Evolutionary conservation across 2,797 vertebrate species (phyloP).

Genomic region (Lacerta bilineata): DNA sequence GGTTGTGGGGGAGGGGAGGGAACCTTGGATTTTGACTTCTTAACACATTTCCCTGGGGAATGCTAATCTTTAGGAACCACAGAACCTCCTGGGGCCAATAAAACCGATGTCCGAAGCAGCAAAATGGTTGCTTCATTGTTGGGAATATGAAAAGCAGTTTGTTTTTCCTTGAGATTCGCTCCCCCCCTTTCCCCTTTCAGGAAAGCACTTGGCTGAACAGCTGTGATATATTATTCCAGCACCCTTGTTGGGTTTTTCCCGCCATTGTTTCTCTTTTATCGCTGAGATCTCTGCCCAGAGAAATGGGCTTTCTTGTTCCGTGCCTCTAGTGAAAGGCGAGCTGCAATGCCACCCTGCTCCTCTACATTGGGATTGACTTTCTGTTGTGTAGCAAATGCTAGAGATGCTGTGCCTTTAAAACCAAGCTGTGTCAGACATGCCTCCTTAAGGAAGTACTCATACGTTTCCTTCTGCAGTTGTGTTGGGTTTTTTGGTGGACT

Average conservation of each 20-base stretch:
- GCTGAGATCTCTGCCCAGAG: conserved; percentile 69
- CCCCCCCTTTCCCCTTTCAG: conserved; percentile 78
- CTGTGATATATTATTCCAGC: conserved; percentile 75
- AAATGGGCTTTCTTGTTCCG: conserved; percentile 70
- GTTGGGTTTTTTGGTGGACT: background rate
- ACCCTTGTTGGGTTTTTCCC: conserved; percentile 79
- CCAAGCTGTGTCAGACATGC: background rate
- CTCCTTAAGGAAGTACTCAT: background rate
- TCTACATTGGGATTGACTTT: background rate
- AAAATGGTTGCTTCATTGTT: conserved; percentile 80
- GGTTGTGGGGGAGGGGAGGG: conserved; percentile 7
- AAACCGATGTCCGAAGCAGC: conserved; percentile 67
- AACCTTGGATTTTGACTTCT: conserved; percentile 68
- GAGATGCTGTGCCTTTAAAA: background rate
- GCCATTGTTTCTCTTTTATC: conserved; percentile 83
- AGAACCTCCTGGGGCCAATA: conserved; percentile 77
- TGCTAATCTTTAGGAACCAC: conserved; percentile 82
- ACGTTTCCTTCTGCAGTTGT: background rate
- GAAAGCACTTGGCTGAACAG: conserved; percentile 77
- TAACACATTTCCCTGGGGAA: conserved; percentile 76
- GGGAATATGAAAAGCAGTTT: conserved; percentile 75
- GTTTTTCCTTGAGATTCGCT: conserved; percentile 77
- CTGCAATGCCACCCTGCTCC: conserved; percentile 29
- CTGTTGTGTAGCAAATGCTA: background rate
- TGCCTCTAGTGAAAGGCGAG: conserved; percentile 47